Evolutionary conservation across 2,888 invertebrate species (phyloP), one percentile per base, ranked within the genome.

Genomic region (Dasypogon diadema): DNA sequence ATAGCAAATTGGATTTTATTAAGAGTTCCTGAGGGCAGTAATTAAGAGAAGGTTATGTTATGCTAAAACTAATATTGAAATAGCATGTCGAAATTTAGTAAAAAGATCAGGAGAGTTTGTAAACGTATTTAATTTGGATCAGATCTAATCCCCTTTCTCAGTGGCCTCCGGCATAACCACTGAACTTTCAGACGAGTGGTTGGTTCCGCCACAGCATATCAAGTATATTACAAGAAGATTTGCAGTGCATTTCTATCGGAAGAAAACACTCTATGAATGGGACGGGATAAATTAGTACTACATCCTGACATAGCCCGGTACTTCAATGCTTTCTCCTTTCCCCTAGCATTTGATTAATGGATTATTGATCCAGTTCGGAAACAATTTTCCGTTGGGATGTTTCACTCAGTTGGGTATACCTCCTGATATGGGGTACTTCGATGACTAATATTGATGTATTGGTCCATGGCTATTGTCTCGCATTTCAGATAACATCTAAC

Each of bases 341-440:
- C 46, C 46, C 56, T 30, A 34, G 56, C 58, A 48, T 74, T 74
- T 74, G 74, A 74, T 74, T 74, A 74, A 74, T 74, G 74, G 74
- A 74, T 48, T 74, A 74, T 74, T 58, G 74, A 74, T 74, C 42
- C 26, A 74, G 60, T 48, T 30, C 74, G 58, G 74, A 74, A 74
- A 74, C 60, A 74, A 74, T 74, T 74, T 74, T 74, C 74, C 54
- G 34, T 54, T 30, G 70, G 70, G 70, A 54, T 54, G 54, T 54
- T 70, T 54, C 65, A 65, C 46, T 65, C 65, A 48, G 22, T 8
- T 65, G n/a, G 22, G 46, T 65, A 0, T 65, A 46, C 8, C 14
- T 37, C 14, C 24, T 65, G 65, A 65, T 65, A 24, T 37, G 46
- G 37, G 46, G 14, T 46, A 3, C 24, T 46, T 46, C 65, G 21